phyloP scores from a whole-genome alignment of 37 sponge, comb jelly and placozoan species.

The Chondrilla cf. caribensis region DNA sequence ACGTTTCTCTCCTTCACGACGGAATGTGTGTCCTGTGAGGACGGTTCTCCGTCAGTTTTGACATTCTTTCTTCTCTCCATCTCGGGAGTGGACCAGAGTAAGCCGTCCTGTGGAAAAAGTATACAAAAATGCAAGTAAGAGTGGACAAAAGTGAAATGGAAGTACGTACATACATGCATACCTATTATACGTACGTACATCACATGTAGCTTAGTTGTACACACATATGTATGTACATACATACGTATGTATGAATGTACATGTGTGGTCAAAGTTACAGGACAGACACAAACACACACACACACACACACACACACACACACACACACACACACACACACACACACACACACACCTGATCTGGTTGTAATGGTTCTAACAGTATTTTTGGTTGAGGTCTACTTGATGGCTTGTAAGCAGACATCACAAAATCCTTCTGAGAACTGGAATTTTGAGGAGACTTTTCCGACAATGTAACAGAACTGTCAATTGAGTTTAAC shows the following conservation, averaged over 20 bases:
- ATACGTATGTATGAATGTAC: neutral
- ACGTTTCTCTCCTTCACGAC: neutral
- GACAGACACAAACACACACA: no score
- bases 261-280: no score
- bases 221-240: neutral
- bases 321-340: no score
- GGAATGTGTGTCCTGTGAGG: neutral
- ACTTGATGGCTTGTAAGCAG: neutral
- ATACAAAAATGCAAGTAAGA: no score
- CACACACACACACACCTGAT: neutral
- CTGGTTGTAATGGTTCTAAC: neutral
- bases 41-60: neutral
- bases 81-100: constrained; percentile 15
- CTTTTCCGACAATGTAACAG: no score
- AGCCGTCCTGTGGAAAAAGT: neutral
- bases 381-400: neutral
- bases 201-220: no score
- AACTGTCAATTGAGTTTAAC: no score
- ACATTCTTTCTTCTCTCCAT: neutral
- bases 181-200: no score
- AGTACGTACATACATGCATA: neutral
- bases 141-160: neutral
- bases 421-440: neutral
- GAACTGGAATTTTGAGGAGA: neutral
- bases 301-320: no score